Evolutionary conservation across 2,888 invertebrate genomes (phyloP), one percentile per base, ranked within the genome.

Genomic region (Leucophora obtusa): DNA sequence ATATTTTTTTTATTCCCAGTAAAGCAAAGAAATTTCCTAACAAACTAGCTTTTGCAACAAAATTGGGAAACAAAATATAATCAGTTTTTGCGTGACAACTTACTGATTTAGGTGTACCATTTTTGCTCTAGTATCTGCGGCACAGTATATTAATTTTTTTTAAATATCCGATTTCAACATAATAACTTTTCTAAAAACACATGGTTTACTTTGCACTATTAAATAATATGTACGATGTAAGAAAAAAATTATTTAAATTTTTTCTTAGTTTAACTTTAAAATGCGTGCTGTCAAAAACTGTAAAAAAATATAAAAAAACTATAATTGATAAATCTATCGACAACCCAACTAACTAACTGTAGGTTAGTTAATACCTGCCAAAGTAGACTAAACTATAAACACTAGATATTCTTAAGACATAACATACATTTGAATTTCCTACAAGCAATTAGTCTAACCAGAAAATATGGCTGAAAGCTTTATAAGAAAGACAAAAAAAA

Each of bases 361-460:
- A n/a, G 43, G 43, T 47, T 47, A 14, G 43, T 47, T 47, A 47
- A 47, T 47, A 47, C 43, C 51, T 38, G 50, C 50, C 63, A 28
- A 9, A 47, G 38, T 10, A 38, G 14, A 38, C 43, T n/a, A 47
- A n/a, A n/a, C 43, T 3, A 47, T 47, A 47, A 28, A 28, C 28
- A 28, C 28, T 28, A 28, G 28, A 28, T 47, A 38, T 47, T 47
- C 43, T 47, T n/a, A n/a, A 24, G n/a, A 38, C 28, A 43, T 50
- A 72, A 71, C 38, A 60, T 43, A 54, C 54, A 66, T 66, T 38
- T 66, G 54, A 24, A 74, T 77, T 77, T 77, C 70, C 70, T 74
- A 59, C 62, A 70, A 74, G 77, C 77, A 77, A 81, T 81, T 77
- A 81, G 81, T 77, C 65, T 62, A 58, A 71, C 33, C 50, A 17